Percentiles rank a stretch among this genome's conserved stretches.
Evolutionary conservation across 2,797 vertebrate species (phyloP).

Genomic region (Smutsia gigantea): DNA sequence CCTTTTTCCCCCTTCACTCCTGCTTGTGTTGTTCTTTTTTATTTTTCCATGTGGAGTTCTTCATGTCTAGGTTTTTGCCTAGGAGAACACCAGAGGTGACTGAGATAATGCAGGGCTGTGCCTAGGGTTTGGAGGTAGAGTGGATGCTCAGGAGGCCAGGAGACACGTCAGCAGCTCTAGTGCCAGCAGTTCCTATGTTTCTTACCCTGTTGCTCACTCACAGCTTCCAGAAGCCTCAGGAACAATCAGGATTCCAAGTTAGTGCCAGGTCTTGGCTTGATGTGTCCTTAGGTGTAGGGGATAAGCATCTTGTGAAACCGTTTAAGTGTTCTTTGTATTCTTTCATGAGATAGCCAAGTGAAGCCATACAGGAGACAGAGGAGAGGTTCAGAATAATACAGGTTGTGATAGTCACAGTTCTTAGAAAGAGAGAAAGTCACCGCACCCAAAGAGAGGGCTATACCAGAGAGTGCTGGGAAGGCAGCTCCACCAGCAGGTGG

Average conservation of each 20-base stretch:
- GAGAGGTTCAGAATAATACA: neutral
- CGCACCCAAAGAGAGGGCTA: neutral
- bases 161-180: neutral
- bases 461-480: neutral
- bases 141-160: neutral
- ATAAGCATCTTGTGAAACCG: neutral
- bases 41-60: constrained; percentile 16
- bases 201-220: neutral
- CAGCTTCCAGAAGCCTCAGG: neutral
- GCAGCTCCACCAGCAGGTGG: neutral
- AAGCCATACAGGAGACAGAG: neutral
- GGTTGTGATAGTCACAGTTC: neutral
- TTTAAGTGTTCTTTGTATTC: neutral
- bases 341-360: neutral
- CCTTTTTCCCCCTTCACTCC: neutral
- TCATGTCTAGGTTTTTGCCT: neutral
- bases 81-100: neutral
- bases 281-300: neutral
- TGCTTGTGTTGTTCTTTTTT: constrained; percentile 13
- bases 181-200: neutral
- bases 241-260: neutral
- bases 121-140: neutral
- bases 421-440: neutral
- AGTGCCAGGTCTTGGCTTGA: neutral
- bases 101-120: neutral